Evolutionary conservation across 2,113 vertebrate species (phyloP), one percentile per base, ranked within the genome.

Genomic region (Phaetusa simplex): DNA sequence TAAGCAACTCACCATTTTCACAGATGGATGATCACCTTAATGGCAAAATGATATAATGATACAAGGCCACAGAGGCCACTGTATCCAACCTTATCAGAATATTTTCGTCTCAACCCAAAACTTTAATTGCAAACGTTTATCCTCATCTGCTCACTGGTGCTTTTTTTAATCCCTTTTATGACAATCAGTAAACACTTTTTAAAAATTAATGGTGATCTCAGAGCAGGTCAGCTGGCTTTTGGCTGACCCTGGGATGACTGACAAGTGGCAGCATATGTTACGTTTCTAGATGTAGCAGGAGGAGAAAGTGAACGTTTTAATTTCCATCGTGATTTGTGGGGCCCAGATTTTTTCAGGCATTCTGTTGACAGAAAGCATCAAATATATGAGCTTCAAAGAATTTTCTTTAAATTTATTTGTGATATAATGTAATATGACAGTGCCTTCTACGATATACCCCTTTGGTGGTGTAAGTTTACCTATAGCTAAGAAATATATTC

Each of bases 191-290:
- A 88, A 92, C 70, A 91, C 55, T 76, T 90, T 79, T 85, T 52
- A 47, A 95, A 96, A 97, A 86, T 43, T 84, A 82, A 87, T 96
- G 86, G 52, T 83, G 76, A 86, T 93, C 73, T 96, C 49, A 56
- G 69, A 86, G 83, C n/a, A 86, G 83, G 86, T 96, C 71, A 92
- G 14, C 38, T 95, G 56, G 27, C 80, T 94, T 94, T 91, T 93
- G 73, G 74, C 59, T 95, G 83, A 93, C 78, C 69, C 82, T 36
- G 52, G 70, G 55, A 90, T 88, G 64, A 86, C 53, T 95, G 93
- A 90, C 82, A 94, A 82, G 47, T 96, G 56, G 78, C 76, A 96
- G 78, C 40, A 40, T 76, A 87, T 67, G 50, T 66, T 92, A 32
- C 26, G 6, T 86, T 86, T 86, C 59, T 86, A 79, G 73, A 69